Evolutionary conservation across 2,888 invertebrate species (phyloP), one percentile per base, ranked within the genome.

Genomic region (Drosophila setosimentum): DNA sequence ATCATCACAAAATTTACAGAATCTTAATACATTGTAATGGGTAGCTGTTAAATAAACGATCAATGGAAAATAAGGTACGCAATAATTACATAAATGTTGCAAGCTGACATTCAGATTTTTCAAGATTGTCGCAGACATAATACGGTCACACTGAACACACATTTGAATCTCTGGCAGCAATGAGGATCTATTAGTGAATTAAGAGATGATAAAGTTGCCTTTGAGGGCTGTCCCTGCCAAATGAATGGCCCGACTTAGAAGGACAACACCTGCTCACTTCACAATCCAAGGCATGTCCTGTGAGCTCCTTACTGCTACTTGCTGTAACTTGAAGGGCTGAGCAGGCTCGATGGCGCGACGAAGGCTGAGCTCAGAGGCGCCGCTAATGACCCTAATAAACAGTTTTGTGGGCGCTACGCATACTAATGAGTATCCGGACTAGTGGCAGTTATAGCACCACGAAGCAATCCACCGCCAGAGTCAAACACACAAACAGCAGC

Each of bases 371-470:
- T 81, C 70, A 54, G 79, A 85, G 86, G 80, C 80, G 77, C 75
- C 86, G 88, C 85, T 85, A 85, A 88, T 88, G 88, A 88, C 82
- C 85, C 88, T 82, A 88, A 88, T 88, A 85, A 85, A 85, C 85
- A 88, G 88, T 80, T 87, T 86, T 82, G 85, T 82, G 86, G 80
- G 78, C 83, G 88, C 83, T 73, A 80, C 82, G 85, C 85, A 85
- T 85, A 85, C 85, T 83, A 87, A 85, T 85, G 85, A 88, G 83
- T 55, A 77, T 76, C 71, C 75, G 75, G 73, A 68, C 80, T 65
- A 64, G 62, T 51, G 58, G 57, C 49, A 50, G 67, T 37, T 37
- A 55, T 57, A 51, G 27, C 42, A 61, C 48, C 64, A 35, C 40
- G 27, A 35, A 35, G 16, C 45, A 45, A 45, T 45, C 45, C 16